Evolutionary conservation across 2,797 vertebrate species (phyloP).

Genomic region (Onychomys arenicola): DNA sequence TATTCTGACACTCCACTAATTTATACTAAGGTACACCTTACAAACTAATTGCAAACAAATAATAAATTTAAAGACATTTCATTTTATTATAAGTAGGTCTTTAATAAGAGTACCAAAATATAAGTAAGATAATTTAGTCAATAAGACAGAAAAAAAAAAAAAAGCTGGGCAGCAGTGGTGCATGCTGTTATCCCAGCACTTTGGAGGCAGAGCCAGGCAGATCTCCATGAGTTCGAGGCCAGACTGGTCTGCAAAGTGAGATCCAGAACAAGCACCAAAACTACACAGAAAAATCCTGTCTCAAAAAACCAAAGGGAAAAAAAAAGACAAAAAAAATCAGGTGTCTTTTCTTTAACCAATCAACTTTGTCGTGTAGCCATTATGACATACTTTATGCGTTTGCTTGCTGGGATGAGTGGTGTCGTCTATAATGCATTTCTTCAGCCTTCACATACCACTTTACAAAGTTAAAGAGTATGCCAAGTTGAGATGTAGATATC

Average conservation of each 20-base stretch:
- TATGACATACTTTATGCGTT: background rate
- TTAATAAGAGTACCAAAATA: background rate
- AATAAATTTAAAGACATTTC: background rate
- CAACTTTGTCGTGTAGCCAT: background rate
- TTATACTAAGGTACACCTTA: background rate
- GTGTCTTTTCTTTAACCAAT: background rate
- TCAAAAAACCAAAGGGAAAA: no score
- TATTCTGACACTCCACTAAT: background rate
- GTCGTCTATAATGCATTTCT: background rate
- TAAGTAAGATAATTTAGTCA: background rate
- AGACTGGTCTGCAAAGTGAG: no score
- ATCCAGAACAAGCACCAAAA: no score
- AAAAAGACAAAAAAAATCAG: no score
- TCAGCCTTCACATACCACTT: background rate
- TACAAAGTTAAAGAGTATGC: background rate
- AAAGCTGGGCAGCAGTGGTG: no score
- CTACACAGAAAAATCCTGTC: no score
- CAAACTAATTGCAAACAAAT: constrained; percentile 8
- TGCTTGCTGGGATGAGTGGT: background rate
- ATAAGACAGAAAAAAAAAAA: background rate
- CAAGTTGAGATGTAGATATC: background rate
- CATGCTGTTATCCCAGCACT: no score
- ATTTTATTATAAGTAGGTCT: background rate
- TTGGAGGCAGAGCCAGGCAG: no score
- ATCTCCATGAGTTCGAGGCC: no score